These are phyloP conservation scores for Aphelocoma californica DNA, from an alignment of 2,797 vertebrate species.

Conservation along the genomic window DNA sequence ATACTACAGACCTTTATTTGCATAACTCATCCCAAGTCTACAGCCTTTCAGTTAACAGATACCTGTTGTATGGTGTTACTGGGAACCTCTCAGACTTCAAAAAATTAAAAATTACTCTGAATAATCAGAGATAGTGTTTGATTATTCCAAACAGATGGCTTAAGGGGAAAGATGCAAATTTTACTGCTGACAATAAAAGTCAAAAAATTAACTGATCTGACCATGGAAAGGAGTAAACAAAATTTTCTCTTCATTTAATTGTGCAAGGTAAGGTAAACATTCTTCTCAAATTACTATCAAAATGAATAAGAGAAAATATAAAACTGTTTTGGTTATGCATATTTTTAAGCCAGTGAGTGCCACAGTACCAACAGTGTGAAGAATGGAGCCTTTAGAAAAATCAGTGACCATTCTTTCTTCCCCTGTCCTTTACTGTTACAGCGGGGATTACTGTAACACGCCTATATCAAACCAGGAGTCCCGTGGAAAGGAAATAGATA, in stretches of 20 bases:
- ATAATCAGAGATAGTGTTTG: background rate
- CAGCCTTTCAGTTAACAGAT: background rate
- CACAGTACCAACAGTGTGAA: background rate
- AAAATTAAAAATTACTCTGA: background rate
- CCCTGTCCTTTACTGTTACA: background rate
- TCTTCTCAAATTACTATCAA: background rate
- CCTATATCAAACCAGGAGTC: no score
- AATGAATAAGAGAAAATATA: background rate
- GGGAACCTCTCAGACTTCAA: background rate
- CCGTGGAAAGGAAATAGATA: no score
- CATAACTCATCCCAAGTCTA: no score
- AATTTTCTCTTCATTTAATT: background rate
- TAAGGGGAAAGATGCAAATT: background rate
- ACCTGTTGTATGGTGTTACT: background rate
- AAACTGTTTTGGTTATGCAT: background rate
- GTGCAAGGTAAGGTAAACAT: background rate
- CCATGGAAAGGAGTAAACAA: background rate
- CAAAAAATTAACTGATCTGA: background rate
- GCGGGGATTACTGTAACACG: no score
- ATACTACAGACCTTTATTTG: background rate
- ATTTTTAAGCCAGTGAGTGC: background rate
- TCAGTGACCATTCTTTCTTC: background rate
- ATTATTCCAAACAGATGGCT: background rate
- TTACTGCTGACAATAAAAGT: background rate
- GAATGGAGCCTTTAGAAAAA: background rate